phyloP scores from a whole-genome alignment of 2,888 invertebrate genomes.

The Phortica magna region DNA sequence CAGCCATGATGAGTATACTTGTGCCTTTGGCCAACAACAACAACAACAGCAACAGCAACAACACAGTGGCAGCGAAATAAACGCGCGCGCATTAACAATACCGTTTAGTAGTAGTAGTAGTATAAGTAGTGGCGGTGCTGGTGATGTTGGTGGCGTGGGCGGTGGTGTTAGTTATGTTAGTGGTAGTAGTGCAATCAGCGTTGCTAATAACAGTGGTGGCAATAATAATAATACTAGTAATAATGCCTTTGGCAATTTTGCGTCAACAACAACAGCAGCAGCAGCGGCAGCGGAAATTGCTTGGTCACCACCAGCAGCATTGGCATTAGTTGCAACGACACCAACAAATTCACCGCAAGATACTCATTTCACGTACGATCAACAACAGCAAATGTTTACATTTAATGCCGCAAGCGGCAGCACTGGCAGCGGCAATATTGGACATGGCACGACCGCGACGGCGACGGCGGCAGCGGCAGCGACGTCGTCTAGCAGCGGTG shows the following conservation, averaged over 20 bases:
- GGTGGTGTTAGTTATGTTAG: neutral
- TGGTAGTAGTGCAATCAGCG: neutral
- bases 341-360: slow-evolving; percentile 70
- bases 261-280: too few relatives aligned
- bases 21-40: slow-evolving; percentile 5
- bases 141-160: neutral
- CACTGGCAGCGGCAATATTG: slow-evolving; percentile 39
- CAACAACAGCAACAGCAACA: too few relatives aligned
- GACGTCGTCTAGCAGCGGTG: slow-evolving; percentile 32
- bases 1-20: slow-evolving; percentile 37
- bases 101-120: neutral
- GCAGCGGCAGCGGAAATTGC: neutral
- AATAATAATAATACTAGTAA: too few relatives aligned
- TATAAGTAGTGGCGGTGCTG: neutral
- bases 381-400: slow-evolving; percentile 35
- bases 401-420: slow-evolving; percentile 20
- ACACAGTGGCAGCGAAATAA: slow-evolving; percentile 22
- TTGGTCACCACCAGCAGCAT: slow-evolving; percentile 21
- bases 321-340: slow-evolving; percentile 50
- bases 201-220: neutral
- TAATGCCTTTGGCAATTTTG: neutral
- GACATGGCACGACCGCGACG: neutral
- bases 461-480: neutral
- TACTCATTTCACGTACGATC: slow-evolving; percentile 53
- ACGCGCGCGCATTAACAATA: neutral